phyloP scores from a whole-genome alignment of 2,113 vertebrate species.

The Leucopternis melanops region DNA sequence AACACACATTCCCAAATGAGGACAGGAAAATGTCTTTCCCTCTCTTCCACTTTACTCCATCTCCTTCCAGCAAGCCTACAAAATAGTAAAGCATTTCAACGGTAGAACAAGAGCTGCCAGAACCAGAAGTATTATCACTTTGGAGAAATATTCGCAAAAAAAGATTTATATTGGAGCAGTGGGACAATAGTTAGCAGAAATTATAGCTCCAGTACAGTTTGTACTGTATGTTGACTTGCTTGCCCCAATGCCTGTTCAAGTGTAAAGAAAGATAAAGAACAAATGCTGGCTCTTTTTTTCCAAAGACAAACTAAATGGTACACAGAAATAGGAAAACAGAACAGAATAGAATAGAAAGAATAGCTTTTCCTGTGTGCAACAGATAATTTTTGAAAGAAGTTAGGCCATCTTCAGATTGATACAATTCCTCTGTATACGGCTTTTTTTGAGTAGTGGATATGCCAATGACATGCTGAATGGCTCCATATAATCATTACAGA shows the following conservation, averaged over 20 bases:
- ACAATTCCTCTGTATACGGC: fast-evolving
- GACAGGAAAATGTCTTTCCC: not conserved
- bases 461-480: not conserved
- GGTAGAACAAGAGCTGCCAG: not conserved
- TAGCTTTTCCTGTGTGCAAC: not conserved
- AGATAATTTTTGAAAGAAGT: not conserved
- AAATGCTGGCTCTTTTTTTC: not conserved
- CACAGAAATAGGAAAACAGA: not conserved
- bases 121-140: not conserved
- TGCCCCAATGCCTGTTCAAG: not conserved
- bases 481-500: not conserved
- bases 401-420: not conserved
- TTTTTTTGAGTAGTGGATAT: not conserved
- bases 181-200: not conserved
- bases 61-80: not conserved
- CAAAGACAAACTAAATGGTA: not conserved
- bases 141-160: not conserved
- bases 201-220: not conserved
- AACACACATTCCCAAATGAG: not conserved
- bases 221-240: not conserved
- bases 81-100: not conserved
- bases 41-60: not conserved
- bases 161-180: not conserved
- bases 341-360: not conserved
- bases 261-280: not conserved